Percentiles rank a stretch among this genome's conserved stretches.
These are phyloP conservation scores for Spea multiplicata DNA, from an alignment of 2,113 vertebrate species.

Conservation along the genomic window DNA sequence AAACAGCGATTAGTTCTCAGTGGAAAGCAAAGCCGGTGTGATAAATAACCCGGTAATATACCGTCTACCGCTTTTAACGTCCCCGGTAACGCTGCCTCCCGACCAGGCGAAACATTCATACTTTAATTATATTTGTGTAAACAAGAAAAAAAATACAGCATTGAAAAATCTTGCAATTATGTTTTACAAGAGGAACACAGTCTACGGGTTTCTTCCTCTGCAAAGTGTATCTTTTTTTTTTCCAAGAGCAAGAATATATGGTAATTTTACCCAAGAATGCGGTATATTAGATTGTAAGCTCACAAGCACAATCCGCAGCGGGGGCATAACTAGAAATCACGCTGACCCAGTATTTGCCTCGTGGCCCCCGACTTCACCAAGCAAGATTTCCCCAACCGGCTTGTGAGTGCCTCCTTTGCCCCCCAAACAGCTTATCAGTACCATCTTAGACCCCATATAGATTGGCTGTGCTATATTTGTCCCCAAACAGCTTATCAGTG, in stretches of 20 bases:
- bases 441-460: too few species aligned
- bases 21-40: not conserved
- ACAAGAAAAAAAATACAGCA: not conserved
- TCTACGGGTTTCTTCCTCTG: not conserved
- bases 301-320: not conserved
- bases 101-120: not conserved
- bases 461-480: too few species aligned
- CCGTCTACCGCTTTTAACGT: not conserved
- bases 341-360: too few species aligned
- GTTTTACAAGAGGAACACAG: not conserved
- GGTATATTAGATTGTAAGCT: not conserved
- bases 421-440: too few species aligned
- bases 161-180: not conserved
- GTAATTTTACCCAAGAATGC: not conserved
- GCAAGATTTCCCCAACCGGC: too few species aligned
- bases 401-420: too few species aligned
- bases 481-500: too few species aligned
- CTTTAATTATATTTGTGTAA: not conserved
- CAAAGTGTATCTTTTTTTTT: too few species aligned
- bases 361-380: too few species aligned
- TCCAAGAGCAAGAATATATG: too few species aligned
- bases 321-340: not conserved
- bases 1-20: not conserved
- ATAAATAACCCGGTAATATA: not conserved
- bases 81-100: not conserved